Conservation (phyloP, 2,797 vertebrate genomes). For the Sparus aurata region DNA sequence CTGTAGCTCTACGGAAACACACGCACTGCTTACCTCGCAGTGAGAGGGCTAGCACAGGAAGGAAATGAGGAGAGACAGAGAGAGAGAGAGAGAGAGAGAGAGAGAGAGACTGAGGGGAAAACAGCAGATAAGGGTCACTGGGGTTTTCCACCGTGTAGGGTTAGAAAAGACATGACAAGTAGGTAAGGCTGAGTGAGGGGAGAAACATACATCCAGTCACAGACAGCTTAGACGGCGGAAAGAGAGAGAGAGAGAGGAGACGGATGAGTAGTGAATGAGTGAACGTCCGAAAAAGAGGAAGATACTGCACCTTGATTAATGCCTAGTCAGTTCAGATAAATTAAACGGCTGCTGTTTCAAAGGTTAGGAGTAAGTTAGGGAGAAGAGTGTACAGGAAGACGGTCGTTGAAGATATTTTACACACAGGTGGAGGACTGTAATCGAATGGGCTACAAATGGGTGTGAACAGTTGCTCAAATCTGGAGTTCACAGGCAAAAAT, state of each 20-base stretch:
- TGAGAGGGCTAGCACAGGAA: slow-evolving; percentile 61
- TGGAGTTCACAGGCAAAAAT: fast-evolving
- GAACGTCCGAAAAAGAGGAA: slow-evolving; percentile 28
- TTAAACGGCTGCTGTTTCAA: neutral
- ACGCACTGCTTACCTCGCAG: slow-evolving; percentile 21
- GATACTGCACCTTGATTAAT: neutral
- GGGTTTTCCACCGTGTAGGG: slow-evolving; percentile 77
- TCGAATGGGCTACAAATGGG: slow-evolving; percentile 32
- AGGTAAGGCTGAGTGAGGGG: slow-evolving; percentile 43
- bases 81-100: slow-evolving; percentile 18
- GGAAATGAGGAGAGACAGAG: slow-evolving; percentile 56
- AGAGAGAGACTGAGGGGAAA: slow-evolving; percentile 44
- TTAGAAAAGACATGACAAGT: slow-evolving; percentile 55
- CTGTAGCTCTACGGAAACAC: slow-evolving; percentile 38
- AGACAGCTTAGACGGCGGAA: slow-evolving; percentile 31
- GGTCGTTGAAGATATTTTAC: neutral
- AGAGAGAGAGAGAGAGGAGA: neutral
- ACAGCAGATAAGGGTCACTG: slow-evolving; percentile 55
- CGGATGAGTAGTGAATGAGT: slow-evolving; percentile 13
- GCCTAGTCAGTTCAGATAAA: neutral
- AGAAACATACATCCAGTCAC: slow-evolving; percentile 46
- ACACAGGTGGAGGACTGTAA: slow-evolving; percentile 8
- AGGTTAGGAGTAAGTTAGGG: neutral
- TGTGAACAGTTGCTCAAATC: neutral
- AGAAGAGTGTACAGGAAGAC: neutral